Base-by-base conservation (phyloP, 2,797 vertebrate species). In the Centroberyx gerrardi region DNA sequence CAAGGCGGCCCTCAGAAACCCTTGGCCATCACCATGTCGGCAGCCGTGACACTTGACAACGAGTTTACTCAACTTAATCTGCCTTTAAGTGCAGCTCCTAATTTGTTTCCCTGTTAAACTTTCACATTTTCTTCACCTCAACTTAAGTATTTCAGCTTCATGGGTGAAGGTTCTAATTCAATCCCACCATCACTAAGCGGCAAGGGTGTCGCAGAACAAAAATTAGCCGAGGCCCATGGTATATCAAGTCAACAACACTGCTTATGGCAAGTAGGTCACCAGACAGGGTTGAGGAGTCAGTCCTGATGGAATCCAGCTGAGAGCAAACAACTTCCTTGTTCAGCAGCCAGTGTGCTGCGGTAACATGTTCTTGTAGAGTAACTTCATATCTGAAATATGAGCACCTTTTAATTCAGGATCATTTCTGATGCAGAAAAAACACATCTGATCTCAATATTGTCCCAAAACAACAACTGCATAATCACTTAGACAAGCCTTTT, bases 261-360 rank as follows among this genome's bases (percentile, higher is more conserved):
- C 76, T 74, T 5, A 3, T 48, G 76, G 80, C 89, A 91, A 90
- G 69, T 90, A 87, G 90, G 89, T 91, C 90, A 90, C 18, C 76
- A 84, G 76, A 76, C 75, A 31, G 52, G 65, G 62, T 63, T 69
- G 83, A 72, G 68, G 55, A 84, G 76, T 61, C 71, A 54, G 71
- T 60, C 62, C 8, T 0, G 29, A 74, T 62, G 70, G 88, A 89
- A 90, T 92, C 85, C 90, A 88, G 72, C 81, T 90, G 85, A 83
- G 80, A 80, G 76, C 71, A 82, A 86, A 87, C 67, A 76, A 64
- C 59, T 83, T 80, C 66, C 58, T 77, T 85, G 80, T 83, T 87
- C 68, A 68, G 64, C 62, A 22, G 51, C 51, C 61, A 81, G 83
- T 80, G 69, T 69, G 77, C 80, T 51, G 58, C 61, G 53, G 28